A percentile compares a stretch with the other conserved stretches of the same genome.
Evolutionary conservation across 2,113 vertebrate genomes (phyloP).

Genomic region (Acanthochromis polyacanthus): DNA sequence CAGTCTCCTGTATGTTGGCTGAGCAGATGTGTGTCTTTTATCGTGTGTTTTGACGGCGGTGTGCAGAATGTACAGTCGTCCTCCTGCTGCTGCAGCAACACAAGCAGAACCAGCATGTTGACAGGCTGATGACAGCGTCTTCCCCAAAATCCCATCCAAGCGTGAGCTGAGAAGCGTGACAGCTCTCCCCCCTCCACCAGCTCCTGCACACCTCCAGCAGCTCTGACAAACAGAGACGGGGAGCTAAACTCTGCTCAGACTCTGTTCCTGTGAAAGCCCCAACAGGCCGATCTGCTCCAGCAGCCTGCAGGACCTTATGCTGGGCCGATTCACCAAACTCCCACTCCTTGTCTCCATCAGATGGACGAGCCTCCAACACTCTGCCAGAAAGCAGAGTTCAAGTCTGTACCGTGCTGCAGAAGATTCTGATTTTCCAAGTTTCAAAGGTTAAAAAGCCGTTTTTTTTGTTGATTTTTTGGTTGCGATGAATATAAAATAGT

Average conservation of each 20-base stretch:
- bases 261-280: constrained; percentile 33
- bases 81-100: constrained; percentile 19
- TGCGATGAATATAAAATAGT: background rate
- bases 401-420: background rate
- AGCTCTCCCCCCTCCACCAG: background rate
- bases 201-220: constrained; percentile 8
- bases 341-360: constrained; percentile 38
- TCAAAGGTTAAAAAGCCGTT: background rate
- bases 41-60: constrained; percentile 12
- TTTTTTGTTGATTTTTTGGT: background rate
- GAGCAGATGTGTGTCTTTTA: background rate
- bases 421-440: background rate
- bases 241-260: constrained; percentile 2
- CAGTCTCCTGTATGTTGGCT: background rate
- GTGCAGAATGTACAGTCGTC: constrained; percentile 3
- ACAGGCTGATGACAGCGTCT: constrained; percentile 44
- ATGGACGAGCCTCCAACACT: constrained; percentile 7
- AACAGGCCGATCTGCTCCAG: constrained; percentile 31
- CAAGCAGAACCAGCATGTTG: constrained; percentile 28
- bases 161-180: constrained; percentile 35
- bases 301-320: constrained; percentile 52
- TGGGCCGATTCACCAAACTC: constrained; percentile 39
- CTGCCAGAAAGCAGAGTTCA: constrained; percentile 4
- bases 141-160: constrained; percentile 43
- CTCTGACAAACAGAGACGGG: constrained; percentile 15